Conservation (phyloP, 2,888 invertebrate species). For the Acleris sparsana region DNA sequence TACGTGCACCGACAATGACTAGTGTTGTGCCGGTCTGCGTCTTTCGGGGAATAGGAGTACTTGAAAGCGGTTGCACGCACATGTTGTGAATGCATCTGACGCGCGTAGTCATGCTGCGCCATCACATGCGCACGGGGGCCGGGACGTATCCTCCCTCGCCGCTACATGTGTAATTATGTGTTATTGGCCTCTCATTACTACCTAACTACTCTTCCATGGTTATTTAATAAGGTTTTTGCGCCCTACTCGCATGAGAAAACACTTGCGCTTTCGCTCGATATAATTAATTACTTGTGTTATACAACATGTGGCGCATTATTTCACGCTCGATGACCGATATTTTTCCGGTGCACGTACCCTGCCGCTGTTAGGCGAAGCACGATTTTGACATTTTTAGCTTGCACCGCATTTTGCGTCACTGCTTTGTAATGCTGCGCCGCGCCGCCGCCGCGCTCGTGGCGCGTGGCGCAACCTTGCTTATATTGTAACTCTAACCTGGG, state of each 20-base stretch:
- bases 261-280: conserved; percentile 74
- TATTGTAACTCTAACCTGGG: conserved; percentile 52
- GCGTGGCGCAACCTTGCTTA: conserved; percentile 61
- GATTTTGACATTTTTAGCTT: conserved; percentile 79
- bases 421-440: conserved; percentile 60
- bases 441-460: conserved; percentile 47
- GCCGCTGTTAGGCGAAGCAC: conserved; percentile 60
- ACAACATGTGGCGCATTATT: conserved; percentile 77
- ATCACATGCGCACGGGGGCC: conserved; percentile 41
- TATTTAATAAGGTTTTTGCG: conserved; percentile 61
- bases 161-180: conserved; percentile 50
- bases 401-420: conserved; percentile 61
- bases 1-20: neutral
- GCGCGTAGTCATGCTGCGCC: conserved; percentile 46
- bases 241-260: conserved; percentile 70
- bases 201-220: conserved; percentile 40
- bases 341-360: conserved; percentile 63
- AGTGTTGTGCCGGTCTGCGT: conserved; percentile 39
- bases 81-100: conserved; percentile 44
- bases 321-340: conserved; percentile 61
- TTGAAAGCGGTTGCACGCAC: conserved; percentile 44
- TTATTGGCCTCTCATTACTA: conserved; percentile 44
- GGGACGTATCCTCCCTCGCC: conserved; percentile 42
- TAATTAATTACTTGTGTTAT: conserved; percentile 74
- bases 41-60: conserved; percentile 38